Evolutionary conservation across 1,140 invertebrate species (phyloP), one percentile per base, ranked within the genome.

Genomic region (Himalopsyche phryganea): DNA sequence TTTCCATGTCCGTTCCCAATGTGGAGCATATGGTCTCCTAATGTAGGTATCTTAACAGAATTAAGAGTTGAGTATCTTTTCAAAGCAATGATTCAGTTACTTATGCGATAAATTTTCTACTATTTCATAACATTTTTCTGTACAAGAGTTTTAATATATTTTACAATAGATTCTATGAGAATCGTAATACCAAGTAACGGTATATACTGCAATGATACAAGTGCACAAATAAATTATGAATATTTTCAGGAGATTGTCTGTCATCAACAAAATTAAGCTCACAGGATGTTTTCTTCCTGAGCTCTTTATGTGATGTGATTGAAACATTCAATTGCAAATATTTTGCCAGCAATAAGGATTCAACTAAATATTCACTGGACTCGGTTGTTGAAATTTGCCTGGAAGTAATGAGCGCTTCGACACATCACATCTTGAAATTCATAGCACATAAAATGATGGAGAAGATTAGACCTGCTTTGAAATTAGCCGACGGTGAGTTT

Each of bases 281-380:
- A 1, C 45, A 20, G 23, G 53, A 51, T 36, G 18, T 57, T 7
- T 58, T 57, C 15, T 50, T 60, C 32, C 35, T 64, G 5, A 40
- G 46, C 20, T 33, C 48, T 1, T 32, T 64, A 15, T 20, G 52
- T 10, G 45, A 60, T 6, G 46, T 36, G 6, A 60, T 64, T 15
- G n/a, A 60, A 17, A 44, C 48, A 14, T 64, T 64, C 20, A 49
- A 60, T 33, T 49, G 52, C 42, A 64, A 60, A 54, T 53, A 60
- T 57, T 38, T 59, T 5, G 38, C 44, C 40, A 49, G 44, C 15
- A 49, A 38, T 44, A 9, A 49, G 11, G 40, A n/a, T n/a, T 20
- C 38, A 10, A 14, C 10, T 10, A 46, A 36, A 10, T 13, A 51
- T 19, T 38, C 42, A 7, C 36, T 62, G 32, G 50, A 61, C 19